These are phyloP conservation scores for Rhynchotus rufescens DNA, from an alignment of 2,797 vertebrate genomes.

Conservation along the genomic window DNA sequence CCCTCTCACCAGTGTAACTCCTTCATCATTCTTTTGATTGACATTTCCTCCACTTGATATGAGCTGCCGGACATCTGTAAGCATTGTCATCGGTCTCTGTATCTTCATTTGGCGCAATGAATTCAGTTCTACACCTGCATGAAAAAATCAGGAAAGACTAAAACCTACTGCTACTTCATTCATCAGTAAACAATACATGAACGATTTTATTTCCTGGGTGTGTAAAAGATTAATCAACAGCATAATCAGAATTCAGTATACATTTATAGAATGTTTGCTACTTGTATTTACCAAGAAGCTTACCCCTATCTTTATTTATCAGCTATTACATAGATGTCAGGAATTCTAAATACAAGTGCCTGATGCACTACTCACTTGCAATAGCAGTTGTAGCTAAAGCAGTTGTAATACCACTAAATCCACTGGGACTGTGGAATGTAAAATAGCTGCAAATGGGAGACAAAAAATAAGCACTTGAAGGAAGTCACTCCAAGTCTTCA, in stretches of 20 bases:
- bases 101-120: constrained; percentile 87
- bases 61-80: constrained; percentile 89
- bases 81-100: constrained; percentile 88
- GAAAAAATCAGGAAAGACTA: background rate
- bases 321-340: background rate
- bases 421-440: background rate
- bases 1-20: constrained; percentile 90
- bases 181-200: background rate
- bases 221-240: background rate
- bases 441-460: background rate
- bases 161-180: background rate
- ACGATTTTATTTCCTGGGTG: background rate
- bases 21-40: constrained; percentile 89
- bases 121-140: constrained; percentile 87
- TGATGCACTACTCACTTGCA: background rate
- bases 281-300: background rate
- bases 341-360: background rate
- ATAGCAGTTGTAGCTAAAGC: background rate
- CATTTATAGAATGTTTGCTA: background rate
- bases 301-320: background rate
- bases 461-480: background rate
- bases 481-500: background rate
- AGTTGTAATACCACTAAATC: background rate
- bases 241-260: background rate
- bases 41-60: constrained; percentile 83